Base-by-base conservation (phyloP, 2,797 vertebrate genomes). In the Sciaenops ocellatus region DNA sequence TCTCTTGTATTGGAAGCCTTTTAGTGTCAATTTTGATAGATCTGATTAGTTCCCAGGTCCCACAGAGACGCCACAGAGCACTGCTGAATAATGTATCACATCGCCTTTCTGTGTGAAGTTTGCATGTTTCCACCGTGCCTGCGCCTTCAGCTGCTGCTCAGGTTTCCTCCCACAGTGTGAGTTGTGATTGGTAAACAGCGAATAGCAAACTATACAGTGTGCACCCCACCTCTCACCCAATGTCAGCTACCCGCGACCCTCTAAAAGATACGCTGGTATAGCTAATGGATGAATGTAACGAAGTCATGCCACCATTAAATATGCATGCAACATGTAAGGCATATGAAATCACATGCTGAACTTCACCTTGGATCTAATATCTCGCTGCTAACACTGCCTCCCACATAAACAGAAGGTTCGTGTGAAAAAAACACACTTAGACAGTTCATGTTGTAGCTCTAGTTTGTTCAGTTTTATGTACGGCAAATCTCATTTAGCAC, bases 71-170 rank as follows among this genome's bases (percentile, higher is more conserved):
- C 64, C 48, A 28, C 34, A 20, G 22, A 80, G 74, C n/a, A 22
- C 34, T 56, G 70, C 50, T 90, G 71, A 93, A 92, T 87, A 83
- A 88, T 89, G 77, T 50, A 90, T 87, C 41, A 67, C 57, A 10
- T 61, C 7, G 30, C 17, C 26, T 59, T n/a, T 34, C 2, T 44
- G 52, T 26, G 65, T 55, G 50, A 56, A 47, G 20, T 54, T 55
- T 69, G 28, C 50, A 69, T 63, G 74, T 63, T 69, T n/a, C 44
- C 46, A 42, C 24, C 0, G 2, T n/a, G 54, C 9, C 63, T 70
- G 15, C 6, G 1, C 20, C 26, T 51, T 61, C 30, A 34, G 42
- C 0, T 9, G 1, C 2, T 15, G 15, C 41, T 24, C 41, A 3
- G 13, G 3, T 18, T 63, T 12, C 3, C 8, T 24, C 46, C 62